Conservation (phyloP, 2,113 vertebrate species). For the Vulpes ferrilata region DNA sequence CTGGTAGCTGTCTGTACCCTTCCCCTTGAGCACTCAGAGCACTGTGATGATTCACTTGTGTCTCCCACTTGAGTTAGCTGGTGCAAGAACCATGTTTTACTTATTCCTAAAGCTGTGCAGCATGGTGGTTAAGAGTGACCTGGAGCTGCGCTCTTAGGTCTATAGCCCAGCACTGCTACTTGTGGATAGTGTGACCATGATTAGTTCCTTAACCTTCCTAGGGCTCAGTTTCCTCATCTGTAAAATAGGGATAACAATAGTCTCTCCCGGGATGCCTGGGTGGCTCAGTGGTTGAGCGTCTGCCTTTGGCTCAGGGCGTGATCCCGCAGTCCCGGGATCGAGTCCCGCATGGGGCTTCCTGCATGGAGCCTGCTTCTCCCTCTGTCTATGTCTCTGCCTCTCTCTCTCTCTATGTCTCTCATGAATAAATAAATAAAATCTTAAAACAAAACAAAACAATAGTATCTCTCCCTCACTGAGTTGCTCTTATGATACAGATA, state of each 20-base stretch:
- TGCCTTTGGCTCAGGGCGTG: too few relatives aligned
- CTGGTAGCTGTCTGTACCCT: background rate
- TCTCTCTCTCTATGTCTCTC: too few relatives aligned
- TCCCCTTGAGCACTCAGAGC: too few relatives aligned
- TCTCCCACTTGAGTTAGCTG: background rate
- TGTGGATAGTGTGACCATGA: background rate
- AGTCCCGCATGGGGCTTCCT: too few relatives aligned
- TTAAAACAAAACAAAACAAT: background rate
- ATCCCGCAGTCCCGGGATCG: too few relatives aligned
- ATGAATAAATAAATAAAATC: too few relatives aligned
- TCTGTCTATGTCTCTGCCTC: too few relatives aligned
- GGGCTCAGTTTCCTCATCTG: background rate
- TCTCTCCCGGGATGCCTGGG: background rate
- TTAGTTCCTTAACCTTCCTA: background rate
- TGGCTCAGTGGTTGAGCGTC: too few relatives aligned
- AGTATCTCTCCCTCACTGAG: background rate
- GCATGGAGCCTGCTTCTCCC: too few relatives aligned
- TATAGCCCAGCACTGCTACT: background rate
- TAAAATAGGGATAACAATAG: background rate
- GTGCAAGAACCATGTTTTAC: background rate
- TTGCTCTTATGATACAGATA: background rate
- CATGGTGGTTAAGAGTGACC: background rate
- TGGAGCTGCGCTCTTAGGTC: background rate
- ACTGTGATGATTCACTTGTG: accelerated
- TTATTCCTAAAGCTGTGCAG: background rate